Evolutionary conservation across 2,888 invertebrate species (phyloP).

Genomic region (Octonoba sinensis): DNA sequence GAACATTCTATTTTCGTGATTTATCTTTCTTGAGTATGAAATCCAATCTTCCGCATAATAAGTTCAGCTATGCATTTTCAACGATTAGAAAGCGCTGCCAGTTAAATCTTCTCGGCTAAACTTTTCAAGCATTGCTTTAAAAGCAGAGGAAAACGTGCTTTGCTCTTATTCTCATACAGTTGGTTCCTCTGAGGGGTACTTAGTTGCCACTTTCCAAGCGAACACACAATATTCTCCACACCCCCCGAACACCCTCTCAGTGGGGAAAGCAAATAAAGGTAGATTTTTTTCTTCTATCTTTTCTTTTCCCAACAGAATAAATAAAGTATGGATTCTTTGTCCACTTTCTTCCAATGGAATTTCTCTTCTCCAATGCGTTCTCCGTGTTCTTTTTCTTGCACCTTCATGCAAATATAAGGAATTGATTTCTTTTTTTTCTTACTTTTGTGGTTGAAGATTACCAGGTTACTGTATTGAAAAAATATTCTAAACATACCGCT

Average conservation of each 20-base stretch:
- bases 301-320: slow-evolving; percentile 38
- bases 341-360: slow-evolving; percentile 24
- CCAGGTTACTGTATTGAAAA: no score
- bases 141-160: slow-evolving; percentile 18
- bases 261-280: slow-evolving; percentile 51
- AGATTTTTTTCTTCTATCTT: slow-evolving; percentile 46
- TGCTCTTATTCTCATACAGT: slow-evolving; percentile 9
- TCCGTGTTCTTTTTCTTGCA: slow-evolving; percentile 4
- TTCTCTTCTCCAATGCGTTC: not conserved
- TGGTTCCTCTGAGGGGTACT: slow-evolving; percentile 33
- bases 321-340: slow-evolving; percentile 55
- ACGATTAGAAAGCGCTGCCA: no score
- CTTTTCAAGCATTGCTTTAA: not conserved
- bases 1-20: no score
- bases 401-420: not conserved
- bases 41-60: no score
- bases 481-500: no score
- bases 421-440: no score
- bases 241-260: not conserved
- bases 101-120: no score
- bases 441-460: no score
- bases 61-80: no score
- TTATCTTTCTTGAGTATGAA: no score
- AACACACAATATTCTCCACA: slow-evolving; percentile 54
- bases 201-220: slow-evolving; percentile 58